Evolutionary conservation across 2,888 invertebrate genomes (phyloP), one percentile per base, ranked within the genome.

Genomic region (Heteropelma amictum): DNA sequence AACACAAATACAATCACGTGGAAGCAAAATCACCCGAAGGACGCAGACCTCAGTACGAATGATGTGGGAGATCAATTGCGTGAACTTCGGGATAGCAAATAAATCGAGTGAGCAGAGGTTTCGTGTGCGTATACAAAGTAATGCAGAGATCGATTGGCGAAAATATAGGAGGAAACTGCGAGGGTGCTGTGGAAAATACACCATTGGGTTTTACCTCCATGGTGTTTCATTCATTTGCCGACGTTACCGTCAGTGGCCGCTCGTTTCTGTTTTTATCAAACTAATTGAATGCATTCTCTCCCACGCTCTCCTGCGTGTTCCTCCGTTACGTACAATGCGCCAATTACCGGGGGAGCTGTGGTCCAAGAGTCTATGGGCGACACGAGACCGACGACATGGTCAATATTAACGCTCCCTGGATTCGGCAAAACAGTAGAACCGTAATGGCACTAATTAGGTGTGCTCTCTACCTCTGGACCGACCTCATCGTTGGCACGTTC

Each of bases 361-460:
- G 83, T 82, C 81, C 80, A 35, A 10, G 17, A 58, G 33, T 47
- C 35, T 56, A 56, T 42, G 14, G 47, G 47, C 8, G 45, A 53
- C 60, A 21, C 21, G 51, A 67, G 35, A 65, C 47, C 54, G 23
- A 21, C 54, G 30, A 28, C 70, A 49, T 33, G 80, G 81, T 84
- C 83, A 85, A 86, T 86, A 86, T 83, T 81, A 85, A 82, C 77
- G 83, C 82, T 63, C 75, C 76, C 72, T 75, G 80, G 79, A 85
- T 85, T 85, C 79, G 79, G 81, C 80, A 85, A 85, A 84, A 85
- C 82, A 84, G 80, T 81, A 63, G 77, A 72, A 76, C 77, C 79
- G 80, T 82, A 84, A 85, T 85, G 81, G 80, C 72, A 83, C 82
- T 86, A 86, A 86, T 86, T 86, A 84, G 83, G 80, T 82, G 79